A percentile compares a stretch with the other conserved stretches of the same genome.
phyloP scores from a whole-genome alignment of 2,888 invertebrate genomes.

The Marronus borbonicus region DNA sequence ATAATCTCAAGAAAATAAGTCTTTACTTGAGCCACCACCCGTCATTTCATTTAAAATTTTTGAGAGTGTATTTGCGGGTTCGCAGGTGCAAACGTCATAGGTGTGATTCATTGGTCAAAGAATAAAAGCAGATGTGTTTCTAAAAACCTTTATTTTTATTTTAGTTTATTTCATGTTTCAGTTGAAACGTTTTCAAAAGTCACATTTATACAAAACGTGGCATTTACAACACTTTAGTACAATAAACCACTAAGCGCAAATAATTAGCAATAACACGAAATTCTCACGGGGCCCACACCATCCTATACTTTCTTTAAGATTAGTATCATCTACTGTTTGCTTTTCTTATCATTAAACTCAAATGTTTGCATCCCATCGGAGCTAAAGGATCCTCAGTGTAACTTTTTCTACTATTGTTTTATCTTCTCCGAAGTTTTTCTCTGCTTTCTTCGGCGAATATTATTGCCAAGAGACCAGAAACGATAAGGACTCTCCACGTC shows the following conservation, averaged over 20 bases:
- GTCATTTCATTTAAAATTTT: too few species aligned
- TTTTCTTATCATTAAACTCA: slow-evolving; percentile 23
- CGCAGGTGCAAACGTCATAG: too few species aligned
- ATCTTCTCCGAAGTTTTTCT: slow-evolving; percentile 26
- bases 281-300: not conserved
- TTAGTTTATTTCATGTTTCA: too few species aligned
- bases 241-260: not conserved
- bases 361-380: not conserved
- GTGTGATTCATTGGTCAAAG: too few species aligned
- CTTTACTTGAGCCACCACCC: too few species aligned
- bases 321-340: not conserved
- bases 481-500: not conserved
- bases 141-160: too few species aligned
- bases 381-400: slow-evolving; percentile 6
- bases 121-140: too few species aligned
- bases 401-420: slow-evolving; percentile 35
- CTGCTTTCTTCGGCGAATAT: not conserved
- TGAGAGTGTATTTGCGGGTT: too few species aligned
- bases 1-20: too few species aligned
- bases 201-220: too few species aligned
- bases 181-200: too few species aligned
- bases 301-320: not conserved
- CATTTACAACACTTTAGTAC: too few species aligned
- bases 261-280: not conserved
- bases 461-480: slow-evolving; percentile 31